Evolutionary conservation across 2,888 invertebrate species (phyloP).

Genomic region (Diachrysia chrysitis): DNA sequence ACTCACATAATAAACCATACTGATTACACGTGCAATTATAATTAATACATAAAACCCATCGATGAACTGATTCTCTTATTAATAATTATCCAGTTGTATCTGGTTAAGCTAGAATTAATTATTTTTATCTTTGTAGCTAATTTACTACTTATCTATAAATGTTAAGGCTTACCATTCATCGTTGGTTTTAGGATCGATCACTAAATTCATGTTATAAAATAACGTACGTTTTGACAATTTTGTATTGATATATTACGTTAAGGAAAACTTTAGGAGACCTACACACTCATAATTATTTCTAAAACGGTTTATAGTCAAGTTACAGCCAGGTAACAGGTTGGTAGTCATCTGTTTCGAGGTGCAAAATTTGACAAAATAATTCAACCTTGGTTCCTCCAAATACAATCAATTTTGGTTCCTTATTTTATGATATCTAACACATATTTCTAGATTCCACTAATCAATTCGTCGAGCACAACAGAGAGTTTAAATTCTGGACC

Average conservation of each 20-base stretch:
- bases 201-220: no score
- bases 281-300: constrained; percentile 42
- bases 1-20: no score
- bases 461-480: no score
- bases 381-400: constrained; percentile 7
- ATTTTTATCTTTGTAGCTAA: constrained; percentile 3
- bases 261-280: constrained; percentile 45
- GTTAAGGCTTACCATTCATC: constrained; percentile 1
- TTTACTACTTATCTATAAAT: constrained; percentile 1
- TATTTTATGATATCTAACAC: neutral
- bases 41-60: no score
- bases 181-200: neutral
- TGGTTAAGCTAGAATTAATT: neutral
- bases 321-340: constrained; percentile 32
- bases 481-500: no score
- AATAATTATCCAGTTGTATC: constrained; percentile 4
- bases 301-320: constrained; percentile 25
- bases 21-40: no score
- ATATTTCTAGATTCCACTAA: neutral
- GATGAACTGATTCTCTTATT: neutral
- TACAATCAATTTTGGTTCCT: neutral
- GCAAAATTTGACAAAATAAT: constrained; percentile 18
- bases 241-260: constrained; percentile 17
- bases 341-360: constrained; percentile 28
- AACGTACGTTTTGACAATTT: constrained; percentile 12